Percentiles rank a stretch among this genome's conserved stretches.
Conservation (phyloP, 2,797 vertebrate genomes). For the Eupleurogrammus muticus region DNA sequence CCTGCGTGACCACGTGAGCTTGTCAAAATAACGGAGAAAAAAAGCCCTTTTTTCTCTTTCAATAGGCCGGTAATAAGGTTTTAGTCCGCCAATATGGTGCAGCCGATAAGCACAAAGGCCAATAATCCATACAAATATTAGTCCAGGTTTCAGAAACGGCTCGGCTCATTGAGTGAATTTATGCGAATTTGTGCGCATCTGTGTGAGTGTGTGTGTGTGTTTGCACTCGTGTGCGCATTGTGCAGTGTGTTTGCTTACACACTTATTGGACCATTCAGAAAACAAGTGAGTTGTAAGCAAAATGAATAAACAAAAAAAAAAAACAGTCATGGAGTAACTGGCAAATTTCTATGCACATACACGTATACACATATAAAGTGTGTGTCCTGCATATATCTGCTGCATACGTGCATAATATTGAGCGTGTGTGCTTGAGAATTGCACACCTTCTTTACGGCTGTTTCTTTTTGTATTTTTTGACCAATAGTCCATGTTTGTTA, state of each 20-base stretch:
- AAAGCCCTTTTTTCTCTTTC: constrained; percentile 58
- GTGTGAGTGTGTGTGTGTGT: constrained; percentile 8
- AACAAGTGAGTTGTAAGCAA: constrained; percentile 67
- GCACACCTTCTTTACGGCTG: not conserved
- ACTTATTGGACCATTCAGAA: constrained; percentile 56
- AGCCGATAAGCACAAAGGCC: constrained; percentile 77
- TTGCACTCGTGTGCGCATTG: constrained; percentile 38
- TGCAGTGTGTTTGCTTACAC: constrained; percentile 40
- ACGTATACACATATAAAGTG: constrained; percentile 13
- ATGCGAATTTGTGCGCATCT: constrained; percentile 17
- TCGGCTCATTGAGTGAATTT: constrained; percentile 51
- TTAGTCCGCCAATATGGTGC: constrained; percentile 70
- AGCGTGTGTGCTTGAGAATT: not conserved
- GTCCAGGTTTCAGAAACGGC: constrained; percentile 70
- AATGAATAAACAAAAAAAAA: constrained; percentile 58
- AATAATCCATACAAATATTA: constrained; percentile 80
- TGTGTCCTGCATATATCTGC: constrained; percentile 8
- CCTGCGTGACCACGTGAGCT: constrained; percentile 40
- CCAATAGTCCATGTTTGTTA: not conserved
- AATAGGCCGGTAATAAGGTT: constrained; percentile 74
- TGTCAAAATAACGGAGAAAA: constrained; percentile 32
- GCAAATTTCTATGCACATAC: constrained; percentile 29
- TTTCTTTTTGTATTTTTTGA: not conserved
- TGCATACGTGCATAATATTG: not conserved
- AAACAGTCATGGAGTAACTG: constrained; percentile 46